Evolutionary conservation across 2,113 vertebrate species (phyloP), one percentile per base, ranked within the genome.

Genomic region (Myiagra hebetior): DNA sequence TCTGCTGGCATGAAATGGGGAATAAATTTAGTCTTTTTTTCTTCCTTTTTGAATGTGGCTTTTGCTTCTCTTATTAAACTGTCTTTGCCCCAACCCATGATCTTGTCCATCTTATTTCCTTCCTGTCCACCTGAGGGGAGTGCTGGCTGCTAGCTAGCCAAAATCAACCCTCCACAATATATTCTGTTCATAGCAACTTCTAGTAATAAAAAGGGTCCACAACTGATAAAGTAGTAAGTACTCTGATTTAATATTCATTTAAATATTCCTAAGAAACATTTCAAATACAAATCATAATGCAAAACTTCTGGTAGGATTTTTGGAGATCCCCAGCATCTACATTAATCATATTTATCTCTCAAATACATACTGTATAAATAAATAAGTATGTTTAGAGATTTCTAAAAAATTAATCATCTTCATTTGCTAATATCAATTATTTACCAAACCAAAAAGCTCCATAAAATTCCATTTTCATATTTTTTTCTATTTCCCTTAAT

Each of bases 11-110:
- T 65, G 50, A 83, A 86, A n/a, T 7, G 30, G 18, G 49, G 37
- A 65, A 87, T 30, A 47, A 16, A 30, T 44, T 33, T 64, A 15
- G 7, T 28, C 3, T 21, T 35, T 62, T 87, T 74, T 27, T 9
- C 13, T 85, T 70, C 27, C 30, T 33, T 49, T 62, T 12, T 1
- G 0, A 1, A 3, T 0, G 0, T 56, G 28, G 4, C 16, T 79
- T 85, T 39, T 49, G 13, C 5, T 81, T 76, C 64, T 69, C 52
- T 73, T 15, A 31, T 46, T 68, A 50, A 83, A 55, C 13, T 50
- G 13, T 10, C 33, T 50, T 73, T n/a, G 44, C 6, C 14, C 52
- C 35, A 90, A 24, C 8, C 20, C 15, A 47, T 1, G 4, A 37
- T 27, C 27, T 65, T 46, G 10, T 37, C 8, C 80, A 35, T 55